Percentiles rank a stretch among this genome's conserved stretches.
Evolutionary conservation across 1,140 invertebrate genomes (phyloP).

Genomic region (Musca vetustissima): DNA sequence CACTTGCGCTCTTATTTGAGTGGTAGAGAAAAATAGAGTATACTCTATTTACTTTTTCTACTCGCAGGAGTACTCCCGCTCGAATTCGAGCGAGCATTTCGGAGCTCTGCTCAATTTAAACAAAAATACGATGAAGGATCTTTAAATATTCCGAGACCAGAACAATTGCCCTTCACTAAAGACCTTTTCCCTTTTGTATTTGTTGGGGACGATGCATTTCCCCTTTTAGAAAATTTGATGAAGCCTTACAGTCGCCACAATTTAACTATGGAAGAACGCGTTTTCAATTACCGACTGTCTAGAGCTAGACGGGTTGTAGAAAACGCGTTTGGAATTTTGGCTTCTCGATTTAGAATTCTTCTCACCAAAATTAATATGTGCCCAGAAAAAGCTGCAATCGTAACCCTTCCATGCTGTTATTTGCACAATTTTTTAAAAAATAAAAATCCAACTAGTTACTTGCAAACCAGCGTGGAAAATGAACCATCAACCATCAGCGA

Average conservation of each 20-base stretch:
- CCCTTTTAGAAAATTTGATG: constrained; percentile 52
- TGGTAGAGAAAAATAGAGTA: no score
- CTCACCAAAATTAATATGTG: not conserved
- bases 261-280: constrained; percentile 22
- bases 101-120: no score
- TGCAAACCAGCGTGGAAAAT: not conserved
- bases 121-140: constrained; percentile 38
- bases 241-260: constrained; percentile 53
- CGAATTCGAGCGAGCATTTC: no score
- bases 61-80: no score
- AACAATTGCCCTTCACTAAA: constrained; percentile 35
- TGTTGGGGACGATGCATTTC: constrained; percentile 59
- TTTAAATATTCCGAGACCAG: constrained; percentile 36
- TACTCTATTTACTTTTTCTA: no score
- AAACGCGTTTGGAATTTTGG: not conserved
- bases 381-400: constrained; percentile 35
- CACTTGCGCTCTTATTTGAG: no score
- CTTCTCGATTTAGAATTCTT: not conserved
- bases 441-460: constrained; percentile 22
- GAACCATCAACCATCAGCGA: not conserved
- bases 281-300: not conserved
- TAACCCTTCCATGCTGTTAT: constrained; percentile 43
- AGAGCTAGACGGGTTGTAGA: not conserved
- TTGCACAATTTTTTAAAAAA: constrained; percentile 39
- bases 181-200: constrained; percentile 49